Evolutionary conservation across 2,888 invertebrate genomes (phyloP), one percentile per base, ranked within the genome.

Genomic region (Marronus borbonicus): DNA sequence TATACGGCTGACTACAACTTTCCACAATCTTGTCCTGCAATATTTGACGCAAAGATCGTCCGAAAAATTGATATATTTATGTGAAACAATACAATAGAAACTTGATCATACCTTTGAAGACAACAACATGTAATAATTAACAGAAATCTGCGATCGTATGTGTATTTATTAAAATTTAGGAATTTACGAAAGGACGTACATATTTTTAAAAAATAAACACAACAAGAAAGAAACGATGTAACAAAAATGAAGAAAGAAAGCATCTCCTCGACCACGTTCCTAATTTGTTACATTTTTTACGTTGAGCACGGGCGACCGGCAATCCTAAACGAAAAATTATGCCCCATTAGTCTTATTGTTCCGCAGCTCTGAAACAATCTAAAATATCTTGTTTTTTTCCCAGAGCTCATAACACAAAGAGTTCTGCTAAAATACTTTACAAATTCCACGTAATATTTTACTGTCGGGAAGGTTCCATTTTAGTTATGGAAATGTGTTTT

Each of bases 281-380:
- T 70, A 70, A 70, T 70, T 58, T 20, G 70, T 55, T 55, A 70
- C 70, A 70, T 70, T 70, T 70, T 70, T 52, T 55, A 39, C 70
- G 10, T 55, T 17, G 20, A 20, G n/a, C 70, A 52, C 39, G 55
- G 58, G 31, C 55, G 20, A 31, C 3, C 49, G 55, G 77, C 70
- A 77, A 77, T 77, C 70, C 52, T 44, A 50, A 60, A 70, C 69
- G 77, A 77, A 77, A 77, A 77, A 77, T 77, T 70, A 70, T 64
- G 20, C 50, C 36, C 64, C 77, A 77, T 77, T 77, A 77, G 77
- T 70, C 77, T 72, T 77, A 64, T 76, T 76, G 52, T 66, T 76
- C 60, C 72, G 28, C 60, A 12, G 62, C 36, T 65, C 28, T n/a
- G 58, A 55, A 58, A 76, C 65, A 65, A 76, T 65, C 52, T 76